Evolutionary conservation across 2,797 vertebrate genomes (phyloP).

Genomic region (Siniperca undulata): DNA sequence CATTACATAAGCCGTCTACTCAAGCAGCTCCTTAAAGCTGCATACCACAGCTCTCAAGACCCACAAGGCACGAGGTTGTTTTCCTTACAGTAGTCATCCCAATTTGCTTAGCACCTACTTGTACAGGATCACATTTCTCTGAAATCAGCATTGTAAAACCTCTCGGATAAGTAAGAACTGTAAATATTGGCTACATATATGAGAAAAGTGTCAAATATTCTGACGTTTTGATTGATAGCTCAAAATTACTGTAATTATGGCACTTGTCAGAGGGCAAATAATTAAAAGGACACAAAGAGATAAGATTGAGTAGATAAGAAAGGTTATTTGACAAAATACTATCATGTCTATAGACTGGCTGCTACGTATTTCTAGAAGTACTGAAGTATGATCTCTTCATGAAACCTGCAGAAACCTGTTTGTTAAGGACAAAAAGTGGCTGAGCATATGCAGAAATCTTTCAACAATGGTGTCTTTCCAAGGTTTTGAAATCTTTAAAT

Average conservation of each 20-base stretch:
- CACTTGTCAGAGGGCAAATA: background rate
- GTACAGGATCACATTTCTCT: slow-evolving; percentile 8
- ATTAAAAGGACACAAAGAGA: background rate
- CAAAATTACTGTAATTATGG: background rate
- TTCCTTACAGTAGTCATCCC: slow-evolving; percentile 56
- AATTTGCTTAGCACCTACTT: slow-evolving; percentile 45
- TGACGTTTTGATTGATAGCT: background rate
- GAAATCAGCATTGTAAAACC: slow-evolving; percentile 15
- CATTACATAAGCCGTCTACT: slow-evolving; percentile 74
- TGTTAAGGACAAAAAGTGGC: background rate
- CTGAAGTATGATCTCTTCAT: background rate
- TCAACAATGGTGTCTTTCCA: background rate
- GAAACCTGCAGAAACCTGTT: background rate
- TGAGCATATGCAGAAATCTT: background rate
- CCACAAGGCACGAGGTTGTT: slow-evolving; percentile 63
- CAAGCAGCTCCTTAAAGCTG: slow-evolving; percentile 55
- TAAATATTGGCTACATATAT: background rate
- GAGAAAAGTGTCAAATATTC: slow-evolving; percentile 2
- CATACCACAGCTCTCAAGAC: slow-evolving; percentile 63
- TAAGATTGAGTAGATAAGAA: background rate
- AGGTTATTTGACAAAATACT: background rate
- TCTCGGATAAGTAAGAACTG: background rate
- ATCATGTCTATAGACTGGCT: background rate
- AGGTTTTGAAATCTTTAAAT: background rate
- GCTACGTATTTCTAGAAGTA: background rate